Conservation (phyloP, 2,797 vertebrate species). For the Xiphophorus birchmanni region DNA sequence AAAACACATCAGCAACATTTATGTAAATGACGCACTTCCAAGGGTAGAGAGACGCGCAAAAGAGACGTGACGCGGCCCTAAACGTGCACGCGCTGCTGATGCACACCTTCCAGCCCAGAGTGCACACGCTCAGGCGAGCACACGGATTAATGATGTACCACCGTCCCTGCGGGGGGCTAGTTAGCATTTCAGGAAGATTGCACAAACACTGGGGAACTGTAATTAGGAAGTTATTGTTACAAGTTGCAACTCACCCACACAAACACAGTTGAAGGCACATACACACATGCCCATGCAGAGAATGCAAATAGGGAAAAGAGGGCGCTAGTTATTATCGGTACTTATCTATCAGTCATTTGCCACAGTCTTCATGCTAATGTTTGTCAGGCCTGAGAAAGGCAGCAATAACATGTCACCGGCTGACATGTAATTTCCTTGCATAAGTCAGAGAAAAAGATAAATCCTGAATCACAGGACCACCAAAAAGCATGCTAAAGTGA, state of each 20-base stretch:
- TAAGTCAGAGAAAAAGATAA: background rate
- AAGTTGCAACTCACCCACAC: conserved; percentile 42
- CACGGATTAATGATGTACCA: conserved; percentile 72
- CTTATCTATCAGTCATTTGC: background rate
- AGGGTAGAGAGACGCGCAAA: background rate
- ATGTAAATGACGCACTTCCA: conserved; percentile 3
- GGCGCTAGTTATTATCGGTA: conserved; percentile 2
- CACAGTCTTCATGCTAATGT: background rate
- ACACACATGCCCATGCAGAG: conserved; percentile 7
- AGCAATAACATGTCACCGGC: background rate
- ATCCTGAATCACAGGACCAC: background rate
- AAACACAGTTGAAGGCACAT: conserved; percentile 17
- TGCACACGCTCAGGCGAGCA: conserved; percentile 45
- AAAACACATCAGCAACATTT: conserved; percentile 4
- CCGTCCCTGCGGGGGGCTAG: conserved; percentile 70
- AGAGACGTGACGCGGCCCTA: background rate
- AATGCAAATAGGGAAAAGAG: conserved; percentile 28
- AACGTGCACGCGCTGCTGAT: conserved; percentile 10
- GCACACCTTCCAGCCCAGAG: conserved; percentile 33
- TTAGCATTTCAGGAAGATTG: conserved; percentile 76
- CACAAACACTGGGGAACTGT: conserved; percentile 65
- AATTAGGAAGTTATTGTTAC: conserved; percentile 75
- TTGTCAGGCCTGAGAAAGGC: conserved; percentile 1
- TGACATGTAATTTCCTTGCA: conserved; percentile 4
- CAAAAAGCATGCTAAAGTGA: background rate